Base-by-base conservation (phyloP, 2,888 invertebrate genomes). In the Pecten maximus region DNA sequence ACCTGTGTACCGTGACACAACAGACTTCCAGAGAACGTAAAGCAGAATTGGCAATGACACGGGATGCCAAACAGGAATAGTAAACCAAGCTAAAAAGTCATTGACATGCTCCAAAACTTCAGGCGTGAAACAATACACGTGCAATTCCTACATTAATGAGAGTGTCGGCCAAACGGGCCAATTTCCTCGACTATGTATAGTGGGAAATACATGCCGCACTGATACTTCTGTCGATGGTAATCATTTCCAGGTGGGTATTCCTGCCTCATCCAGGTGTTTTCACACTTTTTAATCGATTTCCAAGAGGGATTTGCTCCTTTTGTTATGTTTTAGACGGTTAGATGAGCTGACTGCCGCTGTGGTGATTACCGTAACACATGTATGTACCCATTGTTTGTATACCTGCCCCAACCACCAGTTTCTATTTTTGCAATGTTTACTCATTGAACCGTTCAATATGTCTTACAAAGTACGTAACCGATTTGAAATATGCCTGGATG, bases 381-480 rank as follows among this genome's bases (percentile, higher is more conserved):
- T 74, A 35, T 74, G 74, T 35, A 74, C 74, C 74, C 35, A 74
- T 74, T 74, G 74, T 74, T 74, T 28, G 35, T 74, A 74, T 3
- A 28, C 35, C 74, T 74, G 74, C 35, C 35, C 74, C 15, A 6
- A 74, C 35, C 23, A 35, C 74, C 28, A 12, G 12, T 74, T 74
- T 35, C 74, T 74, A 74, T 74, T 74, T 74, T 74, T 74, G 74
- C 74, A 74, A 74, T 74, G 74, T 74, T 74, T 15, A 74, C 74
- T 35, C 28, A 74, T 35, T 74, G 74, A 74, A 74, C 74, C 74
- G 16, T 74, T 74, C 74, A 74, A 35, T 74, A 10, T 74, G 74
- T 74, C 74, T 74, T 74, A 35, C 28, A 74, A 74, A 74, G 74
- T 74, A 28, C 74, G 28, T 74, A 28, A 74, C 74, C 12, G 10